Evolutionary conservation across 2,888 invertebrate genomes (phyloP), one percentile per base, ranked within the genome.

Genomic region (Ophonus ardosiacus): DNA sequence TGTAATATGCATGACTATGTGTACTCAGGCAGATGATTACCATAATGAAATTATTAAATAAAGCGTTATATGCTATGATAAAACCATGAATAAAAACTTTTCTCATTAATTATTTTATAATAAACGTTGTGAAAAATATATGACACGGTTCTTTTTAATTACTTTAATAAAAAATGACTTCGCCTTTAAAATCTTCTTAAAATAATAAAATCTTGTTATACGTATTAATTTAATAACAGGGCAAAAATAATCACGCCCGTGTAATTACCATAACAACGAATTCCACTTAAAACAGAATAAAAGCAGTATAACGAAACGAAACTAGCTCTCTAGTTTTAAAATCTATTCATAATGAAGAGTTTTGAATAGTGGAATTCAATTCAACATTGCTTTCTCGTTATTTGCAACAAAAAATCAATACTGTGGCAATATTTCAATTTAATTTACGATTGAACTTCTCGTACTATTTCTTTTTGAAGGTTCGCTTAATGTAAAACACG

Each of bases 401-500:
- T 71, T 43, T 17, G n/a, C 4, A 21, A 13, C 31, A 38, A 43
- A 71, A 71, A 71, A 43, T 71, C 71, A 18, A 71, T 71, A 43
- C 4, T 17, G 31, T 65, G 15, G 7, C 71, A 10, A 43, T 43
- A 71, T 71, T 71, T 71, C 71, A 71, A 43, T 71, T 71, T 21
- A 71, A 71, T 43, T 71, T 71, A 71, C 10, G 71, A 43, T 71
- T 17, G 43, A 43, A 71, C 43, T 71, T 71, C 31, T 31, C 18
- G 71, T 10, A 10, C n/a, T 8, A 15, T 17, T 43, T 71, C 21
- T 40, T 71, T 15, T 40, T 40, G 18, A 7, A 31, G 0, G 15
- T 43, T 40, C 43, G 17, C 38, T 68, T 43, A 40, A n/a, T 63
- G 63, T 18, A 63, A n/a, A 57, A 15, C 57, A 43, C 43, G 43